These are phyloP conservation scores for Nothobranchius kuhntae DNA, from an alignment of 2,113 vertebrate species.

Conservation along the genomic window DNA sequence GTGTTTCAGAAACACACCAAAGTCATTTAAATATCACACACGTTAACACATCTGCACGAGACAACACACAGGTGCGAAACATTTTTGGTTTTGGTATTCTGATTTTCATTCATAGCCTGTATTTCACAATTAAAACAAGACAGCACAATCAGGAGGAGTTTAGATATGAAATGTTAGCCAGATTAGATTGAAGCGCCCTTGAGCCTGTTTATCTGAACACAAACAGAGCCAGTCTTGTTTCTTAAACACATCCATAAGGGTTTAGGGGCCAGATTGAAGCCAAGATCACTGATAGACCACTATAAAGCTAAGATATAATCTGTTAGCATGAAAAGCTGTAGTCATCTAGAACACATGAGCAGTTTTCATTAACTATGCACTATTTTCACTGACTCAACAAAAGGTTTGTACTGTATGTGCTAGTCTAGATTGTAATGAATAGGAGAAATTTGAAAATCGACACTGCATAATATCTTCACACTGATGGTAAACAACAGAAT, in stretches of 20 bases:
- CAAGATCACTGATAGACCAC: neutral
- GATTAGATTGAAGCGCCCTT: constrained; percentile 43
- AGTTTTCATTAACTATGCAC: too few species aligned
- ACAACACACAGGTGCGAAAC: neutral
- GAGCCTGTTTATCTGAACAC: constrained; percentile 53
- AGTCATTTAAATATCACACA: neutral
- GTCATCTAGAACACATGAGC: neutral
- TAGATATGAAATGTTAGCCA: neutral
- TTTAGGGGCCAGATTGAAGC: neutral
- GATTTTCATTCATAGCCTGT: neutral
- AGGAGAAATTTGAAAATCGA: too few species aligned
- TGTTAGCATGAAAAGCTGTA: constrained; percentile 51
- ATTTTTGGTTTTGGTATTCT: neutral
- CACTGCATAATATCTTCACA: too few species aligned
- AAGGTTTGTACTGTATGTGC: too few species aligned
- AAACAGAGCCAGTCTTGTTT: constrained; percentile 42
- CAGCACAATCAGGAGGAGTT: neutral
- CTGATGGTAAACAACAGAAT: too few species aligned
- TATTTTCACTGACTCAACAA: too few species aligned
- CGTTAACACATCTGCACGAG: neutral
- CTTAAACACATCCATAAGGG: constrained; percentile 43
- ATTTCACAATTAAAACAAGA: neutral
- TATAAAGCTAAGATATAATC: neutral
- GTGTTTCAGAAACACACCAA: too few species aligned
- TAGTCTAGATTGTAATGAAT: too few species aligned